phyloP scores from a whole-genome alignment of 2,113 vertebrate species.

The Oncorhynchus kisutch region DNA sequence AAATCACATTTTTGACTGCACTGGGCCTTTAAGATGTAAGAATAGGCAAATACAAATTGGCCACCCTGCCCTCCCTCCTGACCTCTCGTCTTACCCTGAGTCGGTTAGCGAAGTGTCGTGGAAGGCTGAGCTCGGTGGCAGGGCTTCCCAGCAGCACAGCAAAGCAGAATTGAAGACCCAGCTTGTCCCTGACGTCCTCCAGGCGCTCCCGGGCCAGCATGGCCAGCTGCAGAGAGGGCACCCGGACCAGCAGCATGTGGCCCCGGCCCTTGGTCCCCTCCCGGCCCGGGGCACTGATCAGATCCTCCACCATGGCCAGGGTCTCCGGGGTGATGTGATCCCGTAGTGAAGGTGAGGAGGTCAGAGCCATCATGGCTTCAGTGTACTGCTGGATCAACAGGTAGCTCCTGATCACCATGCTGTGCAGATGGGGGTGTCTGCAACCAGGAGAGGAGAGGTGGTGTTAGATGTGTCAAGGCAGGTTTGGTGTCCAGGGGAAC shows the following conservation, averaged over 20 bases:
- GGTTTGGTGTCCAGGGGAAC: too few relatives aligned
- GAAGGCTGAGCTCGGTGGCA: constrained; percentile 81
- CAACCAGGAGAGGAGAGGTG: neutral
- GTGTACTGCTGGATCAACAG: constrained; percentile 98
- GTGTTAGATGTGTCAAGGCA: neutral
- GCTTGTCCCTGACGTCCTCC: constrained; percentile 90
- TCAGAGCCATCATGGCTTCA: constrained; percentile 95
- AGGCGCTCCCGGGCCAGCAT: constrained; percentile 91
- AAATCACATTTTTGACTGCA: too few relatives aligned
- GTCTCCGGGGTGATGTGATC: constrained; percentile 96
- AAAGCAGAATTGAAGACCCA: constrained; percentile 91
- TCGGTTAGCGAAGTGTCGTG: constrained; percentile 81
- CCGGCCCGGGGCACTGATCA: constrained; percentile 85
- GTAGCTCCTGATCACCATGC: constrained; percentile 98
- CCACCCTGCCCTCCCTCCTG: too few relatives aligned
- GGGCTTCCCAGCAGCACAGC: constrained; percentile 93
- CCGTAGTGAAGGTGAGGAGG: constrained; percentile 84
- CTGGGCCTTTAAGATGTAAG: too few relatives aligned
- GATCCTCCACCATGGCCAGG: constrained; percentile 91
- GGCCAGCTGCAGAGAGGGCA: constrained; percentile 94
- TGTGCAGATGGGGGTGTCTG: constrained; percentile 94
- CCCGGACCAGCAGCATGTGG: constrained; percentile 94
- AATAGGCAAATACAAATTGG: too few relatives aligned
- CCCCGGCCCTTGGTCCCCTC: constrained; percentile 81
- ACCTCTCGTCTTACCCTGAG: constrained; percentile 79